Evolutionary conservation across 2,113 vertebrate genomes (phyloP).

Genomic region (Genyomyrus donnyi): DNA sequence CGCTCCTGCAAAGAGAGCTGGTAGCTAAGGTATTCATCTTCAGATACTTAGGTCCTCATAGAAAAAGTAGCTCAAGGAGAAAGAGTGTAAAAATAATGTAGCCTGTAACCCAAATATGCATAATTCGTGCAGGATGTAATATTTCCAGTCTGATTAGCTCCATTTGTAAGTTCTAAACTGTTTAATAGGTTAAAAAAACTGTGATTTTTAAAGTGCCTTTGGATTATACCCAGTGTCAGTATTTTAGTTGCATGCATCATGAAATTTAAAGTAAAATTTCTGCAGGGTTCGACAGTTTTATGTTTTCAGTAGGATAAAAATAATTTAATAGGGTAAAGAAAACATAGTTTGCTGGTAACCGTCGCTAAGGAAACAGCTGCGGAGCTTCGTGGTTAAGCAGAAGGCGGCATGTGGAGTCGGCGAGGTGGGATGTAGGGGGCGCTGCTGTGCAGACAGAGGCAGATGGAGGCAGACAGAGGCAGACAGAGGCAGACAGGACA

Average conservation of each 20-base stretch:
- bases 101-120: not conserved
- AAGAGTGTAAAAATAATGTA: not conserved
- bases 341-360: not conserved
- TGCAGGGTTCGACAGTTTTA: not conserved
- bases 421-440: not conserved
- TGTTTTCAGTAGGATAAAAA: constrained; percentile 5
- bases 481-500: not conserved
- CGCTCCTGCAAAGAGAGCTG: not conserved
- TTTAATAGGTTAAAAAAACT: not conserved
- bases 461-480: not conserved
- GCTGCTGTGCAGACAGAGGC: not conserved
- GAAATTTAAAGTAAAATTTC: not conserved
- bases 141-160: not conserved
- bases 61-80: not conserved
- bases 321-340: not conserved
- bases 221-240: not conserved
- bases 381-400: not conserved
- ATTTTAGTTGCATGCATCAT: not conserved
- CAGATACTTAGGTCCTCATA: not conserved
- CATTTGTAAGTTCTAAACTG: not conserved
- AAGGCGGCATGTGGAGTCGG: not conserved
- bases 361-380: not conserved
- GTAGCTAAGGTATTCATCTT: not conserved
- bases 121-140: not conserved
- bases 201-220: not conserved